Percentiles rank a stretch among this genome's conserved stretches.
Evolutionary conservation across 2,113 vertebrate genomes (phyloP).

Genomic region (Cochlearius cochlearius): DNA sequence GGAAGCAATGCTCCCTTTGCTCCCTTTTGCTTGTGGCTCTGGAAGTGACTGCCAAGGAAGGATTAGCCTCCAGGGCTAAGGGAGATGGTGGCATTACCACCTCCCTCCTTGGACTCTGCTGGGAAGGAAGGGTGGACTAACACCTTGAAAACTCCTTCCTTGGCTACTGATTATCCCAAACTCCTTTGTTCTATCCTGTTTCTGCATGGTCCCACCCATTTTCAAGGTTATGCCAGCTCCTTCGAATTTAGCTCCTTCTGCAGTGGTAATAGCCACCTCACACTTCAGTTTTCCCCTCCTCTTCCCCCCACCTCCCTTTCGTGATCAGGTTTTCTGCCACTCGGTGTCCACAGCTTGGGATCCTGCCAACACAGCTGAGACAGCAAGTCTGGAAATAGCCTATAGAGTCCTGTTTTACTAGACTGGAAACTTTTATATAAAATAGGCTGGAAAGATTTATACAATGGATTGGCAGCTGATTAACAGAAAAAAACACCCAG

Average conservation of each 20-base stretch:
- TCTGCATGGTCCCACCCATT: neutral
- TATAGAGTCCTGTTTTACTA: slow-evolving; percentile 18
- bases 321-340: neutral
- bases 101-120: neutral
- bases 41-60: neutral
- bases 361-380: slow-evolving; percentile 31
- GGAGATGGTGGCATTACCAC: neutral
- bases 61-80: neutral
- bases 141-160: neutral
- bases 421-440: slow-evolving; percentile 58
- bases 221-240: neutral
- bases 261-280: neutral
- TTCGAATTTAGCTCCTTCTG: neutral
- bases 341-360: neutral
- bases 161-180: neutral
- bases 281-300: neutral
- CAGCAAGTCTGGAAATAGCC: slow-evolving; percentile 50
- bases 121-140: neutral
- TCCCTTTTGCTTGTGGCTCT: neutral
- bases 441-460: slow-evolving; percentile 56
- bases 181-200: neutral
- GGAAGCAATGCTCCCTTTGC: neutral
- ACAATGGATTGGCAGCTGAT: slow-evolving; percentile 54
- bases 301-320: neutral
- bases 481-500: slow-evolving; percentile 48